Base-by-base conservation (phyloP, 1,140 invertebrate species). In the Drosophila bocqueti region DNA sequence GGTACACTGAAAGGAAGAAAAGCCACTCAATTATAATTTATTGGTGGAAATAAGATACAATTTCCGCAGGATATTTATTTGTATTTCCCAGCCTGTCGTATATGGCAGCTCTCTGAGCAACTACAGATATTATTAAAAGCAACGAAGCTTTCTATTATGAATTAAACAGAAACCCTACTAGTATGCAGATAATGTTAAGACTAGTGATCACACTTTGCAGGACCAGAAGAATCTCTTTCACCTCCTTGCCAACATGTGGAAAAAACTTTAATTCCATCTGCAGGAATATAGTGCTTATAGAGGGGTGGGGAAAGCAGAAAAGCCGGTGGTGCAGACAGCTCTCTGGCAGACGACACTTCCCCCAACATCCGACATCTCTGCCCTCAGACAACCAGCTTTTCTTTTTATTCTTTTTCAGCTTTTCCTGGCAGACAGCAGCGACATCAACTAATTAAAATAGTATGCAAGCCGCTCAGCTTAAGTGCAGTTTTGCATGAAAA, bases 391-490 rank as follows among this genome's bases (percentile, higher is more conserved):
- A 31, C 10, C 26, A 42, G 40, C 38, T 26, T 34, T 65, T 40
- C 40, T 6, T 13, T 26, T 49, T 7, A 10, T 10, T 40, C 26
- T 26, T 21, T 46, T 42, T 4, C 43, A 42, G 58, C 45, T 21
- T 58, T 24, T 52, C 10, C 40, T 38, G 29, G 13, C 71, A 73
- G 58, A 76, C 47, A 29, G 24, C 47, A 49, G 71, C 66, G 76
- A 82, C 83, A 69, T 76, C 57, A 36, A 64, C 83, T 86, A 87
- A 87, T 87, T 87, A 87, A 87, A 87, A 89, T 81, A 80, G 77
- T 76, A 86, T 79, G 79, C 76, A 66, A 47, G 54, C 72, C 29
- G 58, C 79, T 66, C 76, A 50, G 68, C 63, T 65, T 60, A 76
- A 86, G 71, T 79, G 76, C 79, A 68, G 66, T 55, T 75, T 52